Evolutionary conservation across 2,888 invertebrate species (phyloP), one percentile per base, ranked within the genome.

Genomic region (Eupithecia vulgata): DNA sequence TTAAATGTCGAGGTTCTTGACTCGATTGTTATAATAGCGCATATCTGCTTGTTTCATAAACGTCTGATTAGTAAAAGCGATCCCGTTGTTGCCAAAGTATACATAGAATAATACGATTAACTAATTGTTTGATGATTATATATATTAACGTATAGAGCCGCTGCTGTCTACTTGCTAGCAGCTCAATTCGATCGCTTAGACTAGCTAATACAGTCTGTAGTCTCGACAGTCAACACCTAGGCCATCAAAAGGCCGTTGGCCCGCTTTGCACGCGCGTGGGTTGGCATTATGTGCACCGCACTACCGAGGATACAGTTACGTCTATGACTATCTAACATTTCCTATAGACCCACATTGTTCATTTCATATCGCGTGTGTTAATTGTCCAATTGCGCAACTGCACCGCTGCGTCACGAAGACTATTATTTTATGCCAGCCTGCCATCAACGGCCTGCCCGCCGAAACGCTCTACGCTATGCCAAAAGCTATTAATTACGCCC

Each of bases 401-500:
- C 88, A 88, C 81, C 83, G 86, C 83, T 84, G 84, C 87, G 86
- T 89, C 90, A 88, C 88, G 90, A 87, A 85, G 87, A 85, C 87
- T 88, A 90, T 90, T 91, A 87, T 86, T 91, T 57, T 87, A 86
- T 84, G 88, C 85, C 64, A 48, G 64, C 62, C 45, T 37, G 67
- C 67, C 61, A 64, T 45, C 72, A 61, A 67, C 69, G 61, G 84
- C 83, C 86, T 81, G 86, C 85, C 87, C 87, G 80, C 76, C 78
- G 84, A 87, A 90, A 87, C 90, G 90, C 90, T 90, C 91, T 89
- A 90, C 92, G 40, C 57, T 66, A 74, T 92, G 93, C 93, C 94
- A 93, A 94, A 93, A 91, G 92, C 93, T 91, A 94, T 94, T 93
- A 93, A 93, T 94, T 93, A 93, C 89, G 80, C 82, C 84, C 87